Conservation (phyloP, 2,797 vertebrate genomes). For the Octomys mimax region DNA sequence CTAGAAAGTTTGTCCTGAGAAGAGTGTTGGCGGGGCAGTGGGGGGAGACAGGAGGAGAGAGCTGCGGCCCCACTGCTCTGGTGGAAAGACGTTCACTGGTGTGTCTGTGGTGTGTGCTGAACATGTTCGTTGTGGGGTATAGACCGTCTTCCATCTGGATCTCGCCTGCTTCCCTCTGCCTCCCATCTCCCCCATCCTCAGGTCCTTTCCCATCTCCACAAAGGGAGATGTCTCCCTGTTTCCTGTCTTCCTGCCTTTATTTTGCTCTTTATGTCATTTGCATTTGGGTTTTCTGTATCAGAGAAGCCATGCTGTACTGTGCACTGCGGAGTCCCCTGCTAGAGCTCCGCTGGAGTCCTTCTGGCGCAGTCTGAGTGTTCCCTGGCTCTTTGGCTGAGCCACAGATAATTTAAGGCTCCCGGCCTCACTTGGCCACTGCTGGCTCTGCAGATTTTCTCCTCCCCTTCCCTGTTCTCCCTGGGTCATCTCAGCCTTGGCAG, state of each 20-base stretch:
- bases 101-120: neutral
- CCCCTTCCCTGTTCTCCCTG: neutral
- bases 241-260: neutral
- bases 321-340: neutral
- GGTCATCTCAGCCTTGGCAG: neutral
- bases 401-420: neutral
- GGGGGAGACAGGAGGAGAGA: neutral
- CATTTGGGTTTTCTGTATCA: neutral
- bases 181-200: neutral
- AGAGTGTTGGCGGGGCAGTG: too few relatives aligned
- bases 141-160: neutral
- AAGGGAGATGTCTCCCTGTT: neutral
- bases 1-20: neutral
- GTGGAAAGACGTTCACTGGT: neutral
- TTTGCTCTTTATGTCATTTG: neutral
- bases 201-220: neutral
- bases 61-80: accelerated
- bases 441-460: neutral
- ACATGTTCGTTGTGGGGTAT: neutral
- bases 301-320: neutral
- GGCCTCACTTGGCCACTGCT: too few relatives aligned
- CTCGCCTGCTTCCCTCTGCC: neutral
- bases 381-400: neutral
- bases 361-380: neutral
- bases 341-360: neutral